Evolutionary conservation across 2,797 vertebrate species (phyloP), one percentile per base, ranked within the genome.

Genomic region (Rhinatrema bivittatum): DNA sequence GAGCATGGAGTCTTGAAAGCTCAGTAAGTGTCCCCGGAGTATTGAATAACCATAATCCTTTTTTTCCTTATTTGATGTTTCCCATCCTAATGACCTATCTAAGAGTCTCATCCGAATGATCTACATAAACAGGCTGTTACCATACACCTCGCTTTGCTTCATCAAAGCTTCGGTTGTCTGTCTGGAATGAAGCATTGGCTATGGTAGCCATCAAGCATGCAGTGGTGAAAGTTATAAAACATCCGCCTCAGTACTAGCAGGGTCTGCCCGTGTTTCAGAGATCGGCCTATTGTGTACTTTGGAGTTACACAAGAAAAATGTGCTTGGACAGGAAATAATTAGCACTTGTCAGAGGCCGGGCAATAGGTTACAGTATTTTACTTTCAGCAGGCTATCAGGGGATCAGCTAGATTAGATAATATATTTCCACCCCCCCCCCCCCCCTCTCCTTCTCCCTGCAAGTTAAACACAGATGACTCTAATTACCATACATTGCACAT

Each of bases 151-250:
- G 7, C 74, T 73, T 55, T 39, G 30, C 75, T 49, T 63, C 72
- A 72, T 82, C 69, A 79, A 87, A 84, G 83, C 75, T 58, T 53
- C 53, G 5, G 53, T 58, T 57, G 60, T 26, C 56, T 28, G 79
- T 76, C 81, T 77, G 82, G 81, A 70, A 51, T 58, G 60, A 60
- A 70, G 55, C 70, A 7, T 46, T 33, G 68, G 51, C 72, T 68
- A 52, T 40, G 60, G 68, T 74, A 78, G 84, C 86, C 77, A 58
- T 75, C 56, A 61, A 49, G 51, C 61, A 42, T 21, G 4, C 4
- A 25, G 77, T 81, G 87, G 78, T 85, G 85, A 90, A 89, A 91
- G 87, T 84, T 78, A 79, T 57, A 81, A 81, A 84, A 70, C 82
- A 81, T 79, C 70, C 39, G 5, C 26, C 0, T 8, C 46, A 6